Base-by-base conservation (phyloP, 2,888 invertebrate genomes). In the Aproaerema taeniolella region DNA sequence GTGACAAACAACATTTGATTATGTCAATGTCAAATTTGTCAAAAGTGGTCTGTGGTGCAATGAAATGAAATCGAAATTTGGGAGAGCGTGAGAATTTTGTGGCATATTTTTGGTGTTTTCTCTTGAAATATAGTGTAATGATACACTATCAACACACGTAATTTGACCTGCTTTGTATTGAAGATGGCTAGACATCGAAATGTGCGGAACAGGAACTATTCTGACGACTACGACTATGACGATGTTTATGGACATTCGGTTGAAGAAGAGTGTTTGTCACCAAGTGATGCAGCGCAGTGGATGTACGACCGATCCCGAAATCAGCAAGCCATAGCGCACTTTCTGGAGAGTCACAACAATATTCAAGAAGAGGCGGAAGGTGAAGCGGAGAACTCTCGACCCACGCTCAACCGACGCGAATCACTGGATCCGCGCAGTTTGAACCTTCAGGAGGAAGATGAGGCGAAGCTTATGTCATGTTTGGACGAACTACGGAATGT, bases 191-290 rank as follows among this genome's bases (percentile, higher is more conserved):
- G 96, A 35, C 96, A 96, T 71, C 89, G 96, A 49, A 94, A 95
- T 78, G 89, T 96, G 40, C 89, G 96, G 42, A 92, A 92, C 46
- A 92, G 95, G 89, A 93, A 93, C 68, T 95, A 92, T 75, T 92
- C 93, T 16, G 96, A 96, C 59, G 97, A 97, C 63, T 97, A 95
- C 67, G 97, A 97, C 61, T 95, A 95, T 59, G 95, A 96, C 63
- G 96, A 95, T 83, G 91, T 95, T 43, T 98, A 96, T 71, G 97
- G 97, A 8, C 95, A 95, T 74, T 97, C 97, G 2, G 93, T 97
- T 29, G 98, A 98, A 76, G 97, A 98, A 65, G 96, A 96, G 67
- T 91, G 91, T 73, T 91, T 96, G 59, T 98, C 97, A 9, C 97
- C 97, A 2, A 93, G 94, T 64, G 95, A 96, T 85, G 88, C 91